Base-by-base conservation (phyloP, 2,113 vertebrate species). In the Corapipo altera region DNA sequence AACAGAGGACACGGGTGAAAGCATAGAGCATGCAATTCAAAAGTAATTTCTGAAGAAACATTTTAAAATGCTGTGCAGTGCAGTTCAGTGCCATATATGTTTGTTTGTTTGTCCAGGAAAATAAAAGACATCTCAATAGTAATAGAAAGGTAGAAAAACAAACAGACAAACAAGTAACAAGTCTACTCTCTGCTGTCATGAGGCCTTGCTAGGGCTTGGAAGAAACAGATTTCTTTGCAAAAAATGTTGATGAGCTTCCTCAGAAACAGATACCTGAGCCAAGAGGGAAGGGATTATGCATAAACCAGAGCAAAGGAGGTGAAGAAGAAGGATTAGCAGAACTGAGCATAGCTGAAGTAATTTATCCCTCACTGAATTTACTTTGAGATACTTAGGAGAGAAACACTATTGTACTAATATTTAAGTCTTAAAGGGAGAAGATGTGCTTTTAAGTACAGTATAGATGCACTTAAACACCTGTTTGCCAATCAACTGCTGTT, bases 261-360 rank as follows among this genome's bases (percentile, higher is more conserved):
- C 15, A 9, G 87, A 67, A 91, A 66, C 9, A 51, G 55, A 24
- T 7, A 62, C 49, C n/a, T 75, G 32, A 76, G 66, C 37, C 0
- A 0, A 82, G 64, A 62, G 22, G 22, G 24, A 91, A 91, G 43
- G 57, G 75, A 85, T 81, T 91, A 32, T 41, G 12, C 27, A 75
- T 16, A 89, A 92, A 92, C 2, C 41, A 58, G 41, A 87, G 52
- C 21, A 55, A 89, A 87, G 32, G 18, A 70, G 44, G 22, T 52
- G 57, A 81, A 91, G 39, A 46, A 58, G 43, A 69, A 91, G 81
- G 51, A 92, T 79, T 82, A 91, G 32, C 30, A 69, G 74, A 89
- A 74, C 43, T 33, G 35, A 80, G 18, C 0, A 0, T 81, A 74
- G 77, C 39, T 5, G 2, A 85, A 95, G 54, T 20, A 54, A 79